A percentile compares a stretch with the other conserved stretches of the same genome.
Conservation (phyloP, 2,888 invertebrate species). For the Parnassius smintheus region DNA sequence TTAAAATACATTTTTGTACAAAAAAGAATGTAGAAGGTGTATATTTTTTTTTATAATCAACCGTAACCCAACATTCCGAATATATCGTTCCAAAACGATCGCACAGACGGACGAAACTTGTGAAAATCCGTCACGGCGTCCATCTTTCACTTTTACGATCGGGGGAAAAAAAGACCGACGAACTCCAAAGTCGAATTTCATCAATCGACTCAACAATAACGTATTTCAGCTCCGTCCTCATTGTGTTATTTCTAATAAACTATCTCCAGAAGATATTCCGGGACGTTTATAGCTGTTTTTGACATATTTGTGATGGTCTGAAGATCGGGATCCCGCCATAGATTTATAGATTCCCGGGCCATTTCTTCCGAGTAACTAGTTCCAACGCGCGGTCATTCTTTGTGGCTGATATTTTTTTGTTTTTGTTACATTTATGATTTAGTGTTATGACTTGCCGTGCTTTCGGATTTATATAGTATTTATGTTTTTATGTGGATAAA, state of each 20-base stretch:
- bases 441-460: slow-evolving; percentile 45
- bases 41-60: not conserved
- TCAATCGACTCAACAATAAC: slow-evolving; percentile 52
- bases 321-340: slow-evolving; percentile 50
- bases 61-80: not conserved
- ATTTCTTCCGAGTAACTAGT: slow-evolving; percentile 58
- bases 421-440: slow-evolving; percentile 53
- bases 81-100: slow-evolving; percentile 17
- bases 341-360: slow-evolving; percentile 68
- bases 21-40: not conserved
- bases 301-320: slow-evolving; percentile 78
- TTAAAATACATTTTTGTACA: not conserved
- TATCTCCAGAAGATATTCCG: slow-evolving; percentile 60
- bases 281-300: slow-evolving; percentile 68
- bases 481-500: slow-evolving; percentile 15
- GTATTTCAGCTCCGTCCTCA: slow-evolving; percentile 48
- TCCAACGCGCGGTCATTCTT: slow-evolving; percentile 56
- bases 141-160: slow-evolving; percentile 21
- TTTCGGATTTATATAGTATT: slow-evolving; percentile 14
- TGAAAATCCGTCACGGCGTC: slow-evolving; percentile 23
- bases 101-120: slow-evolving; percentile 10
- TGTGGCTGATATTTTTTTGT: slow-evolving; percentile 40
- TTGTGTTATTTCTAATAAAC: slow-evolving; percentile 69
- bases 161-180: slow-evolving; percentile 18
- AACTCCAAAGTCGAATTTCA: slow-evolving; percentile 40